These are phyloP conservation scores for Cheilosia scutellata DNA, from an alignment of 2,888 invertebrate genomes.

Conservation along the genomic window DNA sequence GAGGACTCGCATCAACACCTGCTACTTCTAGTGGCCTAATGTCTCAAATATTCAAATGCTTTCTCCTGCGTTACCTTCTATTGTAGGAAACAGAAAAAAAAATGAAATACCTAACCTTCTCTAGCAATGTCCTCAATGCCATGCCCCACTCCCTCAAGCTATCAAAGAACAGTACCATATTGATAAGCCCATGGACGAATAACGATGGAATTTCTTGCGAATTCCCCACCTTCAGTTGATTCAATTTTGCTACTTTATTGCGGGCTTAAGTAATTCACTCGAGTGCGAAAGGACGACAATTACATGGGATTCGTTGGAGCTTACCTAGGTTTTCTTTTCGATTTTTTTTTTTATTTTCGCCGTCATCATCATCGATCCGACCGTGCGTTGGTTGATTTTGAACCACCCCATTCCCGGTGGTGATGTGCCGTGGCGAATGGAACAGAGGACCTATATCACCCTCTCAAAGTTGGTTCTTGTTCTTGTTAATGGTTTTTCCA, in stretches of 20 bases:
- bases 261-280: conserved; percentile 71
- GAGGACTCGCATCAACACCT: conserved; percentile 66
- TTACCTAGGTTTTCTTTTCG: conserved; percentile 36
- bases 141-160: conserved; percentile 4
- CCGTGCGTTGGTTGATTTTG: too few relatives aligned
- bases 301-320: conserved; percentile 64
- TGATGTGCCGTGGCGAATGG: conserved; percentile 1
- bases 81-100: background rate
- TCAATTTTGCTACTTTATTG: conserved; percentile 74
- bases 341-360: background rate
- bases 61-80: background rate
- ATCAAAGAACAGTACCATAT: conserved; percentile 48
- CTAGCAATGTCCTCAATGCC: background rate
- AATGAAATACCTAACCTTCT: background rate
- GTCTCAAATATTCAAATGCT: conserved; percentile 70
- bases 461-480: conserved; percentile 28
- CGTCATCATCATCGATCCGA: too few relatives aligned
- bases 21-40: conserved; percentile 68
- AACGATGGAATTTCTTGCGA: conserved; percentile 53
- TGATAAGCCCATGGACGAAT: conserved; percentile 65
- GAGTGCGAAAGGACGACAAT: conserved; percentile 72
- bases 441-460: conserved; percentile 31
- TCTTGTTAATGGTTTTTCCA: conserved; percentile 65
- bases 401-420: too few relatives aligned
- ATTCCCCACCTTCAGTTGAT: conserved; percentile 72